phyloP scores from a whole-genome alignment of 2,797 vertebrate genomes.

The Clarias laeviceps region DNA sequence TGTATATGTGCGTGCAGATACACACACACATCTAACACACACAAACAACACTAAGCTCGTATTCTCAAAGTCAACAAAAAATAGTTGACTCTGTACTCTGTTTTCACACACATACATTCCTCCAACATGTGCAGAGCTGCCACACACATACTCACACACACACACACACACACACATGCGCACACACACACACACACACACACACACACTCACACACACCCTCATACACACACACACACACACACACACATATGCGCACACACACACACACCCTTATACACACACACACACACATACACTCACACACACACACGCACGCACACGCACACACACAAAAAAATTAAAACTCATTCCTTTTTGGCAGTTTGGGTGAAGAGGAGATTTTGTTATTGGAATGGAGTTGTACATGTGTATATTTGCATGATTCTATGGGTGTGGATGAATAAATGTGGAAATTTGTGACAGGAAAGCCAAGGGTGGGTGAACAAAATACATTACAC shows the following conservation, averaged over 20 bases:
- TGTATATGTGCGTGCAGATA: constrained; percentile 3
- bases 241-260: too few relatives aligned
- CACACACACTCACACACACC: too few relatives aligned
- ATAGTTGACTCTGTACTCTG: not conserved
- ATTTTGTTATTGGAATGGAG: not conserved
- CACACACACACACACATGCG: too few relatives aligned
- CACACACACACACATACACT: too few relatives aligned
- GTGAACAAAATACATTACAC: constrained; percentile 48
- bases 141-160: not conserved
- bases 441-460: constrained; percentile 56
- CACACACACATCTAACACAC: not conserved
- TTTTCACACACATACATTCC: not conserved
- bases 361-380: not conserved
- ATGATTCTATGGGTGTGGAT: constrained; percentile 28
- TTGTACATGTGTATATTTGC: constrained; percentile 19
- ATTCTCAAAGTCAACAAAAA: constrained; percentile 6
- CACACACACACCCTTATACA: too few relatives aligned
- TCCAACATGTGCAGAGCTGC: not conserved
- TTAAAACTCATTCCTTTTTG: not conserved
- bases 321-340: too few relatives aligned
- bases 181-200: too few relatives aligned
- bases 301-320: too few relatives aligned
- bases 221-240: too few relatives aligned
- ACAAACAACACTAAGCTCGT: not conserved
- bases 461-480: constrained; percentile 68